Base-by-base conservation (phyloP, 2,113 vertebrate species). In the Malaclemys terrapin region DNA sequence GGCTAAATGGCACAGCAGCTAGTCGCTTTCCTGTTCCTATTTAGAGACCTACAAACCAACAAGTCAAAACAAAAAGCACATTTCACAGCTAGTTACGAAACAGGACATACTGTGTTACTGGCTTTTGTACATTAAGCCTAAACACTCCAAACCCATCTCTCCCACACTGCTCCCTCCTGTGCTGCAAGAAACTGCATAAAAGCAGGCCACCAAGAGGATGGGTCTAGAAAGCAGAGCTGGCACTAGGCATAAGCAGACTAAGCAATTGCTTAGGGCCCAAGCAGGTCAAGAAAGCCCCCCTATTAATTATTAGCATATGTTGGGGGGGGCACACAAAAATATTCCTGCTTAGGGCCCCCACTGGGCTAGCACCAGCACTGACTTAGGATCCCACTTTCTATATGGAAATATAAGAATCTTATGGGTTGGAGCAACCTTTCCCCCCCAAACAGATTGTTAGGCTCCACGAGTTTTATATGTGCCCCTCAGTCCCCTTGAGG, bases 61-160 rank as follows among this genome's bases (percentile, higher is more conserved):
- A 76, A 89, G 72, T 50, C 88, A 91, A 96, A 95, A 97, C 84
- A 96, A 93, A 53, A 13, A 93, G 85, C 72, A 90, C 88, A 82
- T 6, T 88, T 84, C 1, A 72, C 27, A 80, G 87, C 57, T 69
- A 38, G 88, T 75, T 87, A 84, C 84, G 84, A 95, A 95, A 93
- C 22, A 86, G 54, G 29, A 52, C 57, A 93, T 91, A 90, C 31
- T 42, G 10, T 62, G 88, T 78, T 9, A 59, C 8, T 16, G 56
- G 53, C 50, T 95, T 96, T 56, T 69, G 90, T 57, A 59, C 45
- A 22, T 80, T 95, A 94, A 80, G 8, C 25, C 42, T 49, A 17
- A 50, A 80, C 86, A 62, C 38, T 27, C 52, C 80, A 69, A 3
- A 69, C 31, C 13, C 14, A 87, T 19, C 27, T 93, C 91, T 92